Evolutionary conservation across 1,140 invertebrate genomes (phyloP).

Genomic region (Macrosteles quadrilineatus): DNA sequence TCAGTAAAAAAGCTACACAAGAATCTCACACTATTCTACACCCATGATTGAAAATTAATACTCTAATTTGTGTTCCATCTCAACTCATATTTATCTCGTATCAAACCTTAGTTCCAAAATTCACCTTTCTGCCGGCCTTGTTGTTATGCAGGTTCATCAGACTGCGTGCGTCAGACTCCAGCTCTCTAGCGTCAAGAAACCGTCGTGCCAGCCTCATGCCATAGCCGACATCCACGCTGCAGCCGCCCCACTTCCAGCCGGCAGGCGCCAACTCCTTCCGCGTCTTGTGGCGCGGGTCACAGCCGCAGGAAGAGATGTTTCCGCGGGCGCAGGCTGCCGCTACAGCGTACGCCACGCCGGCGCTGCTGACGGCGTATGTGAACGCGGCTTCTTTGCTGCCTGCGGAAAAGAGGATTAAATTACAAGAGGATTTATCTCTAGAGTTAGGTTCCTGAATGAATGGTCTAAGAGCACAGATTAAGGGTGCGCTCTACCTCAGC

Average conservation of each 20-base stretch:
- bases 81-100: too few species aligned
- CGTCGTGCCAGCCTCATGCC: conserved; percentile 75
- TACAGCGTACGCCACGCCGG: conserved; percentile 87
- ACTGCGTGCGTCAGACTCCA: conserved; percentile 80
- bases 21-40: too few species aligned
- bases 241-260: conserved; percentile 86
- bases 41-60: too few species aligned
- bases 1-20: too few species aligned
- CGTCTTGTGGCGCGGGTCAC: conserved; percentile 55
- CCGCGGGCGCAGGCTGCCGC: conserved; percentile 87
- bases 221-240: conserved; percentile 76
- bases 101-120: too few species aligned
- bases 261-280: conserved; percentile 37
- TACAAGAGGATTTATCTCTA: too few species aligned
- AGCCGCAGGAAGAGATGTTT: conserved; percentile 85
- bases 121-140: conserved; percentile 87
- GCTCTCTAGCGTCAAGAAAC: conserved; percentile 82
- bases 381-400: conserved; percentile 90
- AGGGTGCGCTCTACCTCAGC: too few species aligned
- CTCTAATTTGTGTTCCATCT: too few species aligned
- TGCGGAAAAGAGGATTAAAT: too few species aligned
- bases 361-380: conserved; percentile 87
- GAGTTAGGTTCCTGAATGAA: too few species aligned
- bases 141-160: conserved; percentile 98
- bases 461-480: too few species aligned